Conservation (phyloP, 1,140 invertebrate species). For the Brachionus paranguensis region DNA sequence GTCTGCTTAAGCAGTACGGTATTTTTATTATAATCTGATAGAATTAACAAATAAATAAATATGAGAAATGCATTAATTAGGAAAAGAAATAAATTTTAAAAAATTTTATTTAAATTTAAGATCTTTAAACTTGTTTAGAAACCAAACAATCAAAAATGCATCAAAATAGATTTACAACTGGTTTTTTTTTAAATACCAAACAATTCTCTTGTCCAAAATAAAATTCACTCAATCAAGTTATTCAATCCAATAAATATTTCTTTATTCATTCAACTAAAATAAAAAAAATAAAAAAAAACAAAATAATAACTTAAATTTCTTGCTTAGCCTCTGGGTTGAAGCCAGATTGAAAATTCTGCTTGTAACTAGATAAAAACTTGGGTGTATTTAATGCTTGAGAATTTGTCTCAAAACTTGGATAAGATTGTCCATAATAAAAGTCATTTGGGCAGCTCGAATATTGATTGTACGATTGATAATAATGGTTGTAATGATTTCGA, state of each 20-base stretch:
- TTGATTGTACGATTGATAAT: not conserved
- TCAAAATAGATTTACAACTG: not conserved
- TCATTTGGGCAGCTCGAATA: not conserved
- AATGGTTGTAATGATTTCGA: not conserved
- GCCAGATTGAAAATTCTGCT: not conserved
- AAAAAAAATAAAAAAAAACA: not conserved
- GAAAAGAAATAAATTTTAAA: no score
- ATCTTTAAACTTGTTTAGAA: not conserved
- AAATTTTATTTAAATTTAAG: no score
- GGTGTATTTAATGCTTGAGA: not conserved
- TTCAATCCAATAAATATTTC: not conserved
- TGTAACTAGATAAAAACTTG: not conserved
- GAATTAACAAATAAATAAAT: no score
- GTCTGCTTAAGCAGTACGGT: no score
- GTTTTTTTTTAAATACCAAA: not conserved
- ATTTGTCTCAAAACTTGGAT: not conserved
- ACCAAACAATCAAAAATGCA: not conserved
- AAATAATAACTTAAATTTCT: not conserved
- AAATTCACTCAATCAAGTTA: not conserved
- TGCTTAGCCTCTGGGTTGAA: not conserved
- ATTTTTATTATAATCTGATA: no score
- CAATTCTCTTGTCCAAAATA: not conserved
- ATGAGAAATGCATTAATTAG: no score
- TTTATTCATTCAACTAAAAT: not conserved
- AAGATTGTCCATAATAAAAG: not conserved